Percentiles rank a stretch among this genome's conserved stretches.
Evolutionary conservation across 2,113 vertebrate genomes (phyloP).

Genomic region (Sardina pilchardus): DNA sequence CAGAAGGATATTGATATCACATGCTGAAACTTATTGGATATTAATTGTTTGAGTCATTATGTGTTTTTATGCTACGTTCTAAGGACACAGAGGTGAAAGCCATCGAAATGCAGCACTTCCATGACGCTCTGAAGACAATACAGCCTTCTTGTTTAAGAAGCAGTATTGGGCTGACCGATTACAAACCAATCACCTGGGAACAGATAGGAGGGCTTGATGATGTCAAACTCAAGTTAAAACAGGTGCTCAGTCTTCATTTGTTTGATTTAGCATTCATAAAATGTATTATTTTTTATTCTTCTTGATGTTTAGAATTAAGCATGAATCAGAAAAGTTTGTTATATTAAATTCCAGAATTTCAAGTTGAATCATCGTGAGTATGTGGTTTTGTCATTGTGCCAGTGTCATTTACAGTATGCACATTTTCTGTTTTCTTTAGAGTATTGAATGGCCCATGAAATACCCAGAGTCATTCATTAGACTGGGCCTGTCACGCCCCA

Average conservation of each 20-base stretch:
- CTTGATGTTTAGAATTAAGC: background rate
- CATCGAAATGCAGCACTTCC: slow-evolving; percentile 77
- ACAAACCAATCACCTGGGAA: slow-evolving; percentile 82
- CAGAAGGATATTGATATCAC: background rate
- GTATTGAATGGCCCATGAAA: slow-evolving; percentile 91
- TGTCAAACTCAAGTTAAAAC: slow-evolving; percentile 86
- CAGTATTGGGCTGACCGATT: slow-evolving; percentile 79
- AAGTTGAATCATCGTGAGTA: too few species aligned
- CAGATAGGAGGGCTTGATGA: slow-evolving; percentile 93
- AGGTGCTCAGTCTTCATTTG: slow-evolving; percentile 68
- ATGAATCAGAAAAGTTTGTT: background rate
- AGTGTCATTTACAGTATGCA: background rate
- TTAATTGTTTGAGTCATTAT: background rate
- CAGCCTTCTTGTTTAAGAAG: slow-evolving; percentile 84
- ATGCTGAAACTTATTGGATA: background rate
- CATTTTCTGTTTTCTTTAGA: slow-evolving; percentile 63
- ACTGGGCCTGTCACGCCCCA: slow-evolving; percentile 83
- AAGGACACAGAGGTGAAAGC: background rate
- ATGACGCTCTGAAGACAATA: slow-evolving; percentile 81
- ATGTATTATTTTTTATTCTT: background rate
- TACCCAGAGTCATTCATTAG: slow-evolving; percentile 84
- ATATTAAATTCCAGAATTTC: background rate
- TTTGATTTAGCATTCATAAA: background rate
- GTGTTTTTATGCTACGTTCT: background rate
- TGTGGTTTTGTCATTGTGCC: background rate